Percentiles rank a stretch among this genome's conserved stretches.
These are phyloP conservation scores for Parapristionchus giblindavisi DNA, from an alignment of 2,888 invertebrate genomes.

Conservation along the genomic window DNA sequence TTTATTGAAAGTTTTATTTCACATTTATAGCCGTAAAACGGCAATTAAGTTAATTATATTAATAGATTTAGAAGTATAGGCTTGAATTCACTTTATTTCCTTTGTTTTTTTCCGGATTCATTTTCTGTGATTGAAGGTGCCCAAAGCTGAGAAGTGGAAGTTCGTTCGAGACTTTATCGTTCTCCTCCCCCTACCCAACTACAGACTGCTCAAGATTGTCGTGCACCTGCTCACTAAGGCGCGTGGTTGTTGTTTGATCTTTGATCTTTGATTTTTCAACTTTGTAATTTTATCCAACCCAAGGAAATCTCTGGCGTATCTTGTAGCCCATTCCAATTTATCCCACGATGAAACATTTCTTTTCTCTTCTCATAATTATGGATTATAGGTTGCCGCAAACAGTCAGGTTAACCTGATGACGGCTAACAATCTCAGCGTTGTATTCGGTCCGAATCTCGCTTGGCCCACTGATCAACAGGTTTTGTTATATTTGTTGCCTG, in stretches of 20 bases:
- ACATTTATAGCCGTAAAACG: neutral
- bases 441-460: conserved; percentile 92
- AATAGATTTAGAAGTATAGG: too few relatives aligned
- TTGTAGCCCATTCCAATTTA: neutral
- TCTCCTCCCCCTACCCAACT: conserved; percentile 62
- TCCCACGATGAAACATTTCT: conserved; percentile 2
- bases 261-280: neutral
- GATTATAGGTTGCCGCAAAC: conserved; percentile 72
- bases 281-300: neutral
- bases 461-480: conserved; percentile 76
- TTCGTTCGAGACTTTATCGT: conserved; percentile 60
- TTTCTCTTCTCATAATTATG: neutral
- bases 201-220: conserved; percentile 61
- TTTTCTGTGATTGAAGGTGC: conserved; percentile 12
- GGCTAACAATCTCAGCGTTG: conserved; percentile 88
- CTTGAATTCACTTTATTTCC: too few relatives aligned
- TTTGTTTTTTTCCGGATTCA: neutral
- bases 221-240: conserved; percentile 65
- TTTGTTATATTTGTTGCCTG: neutral
- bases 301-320: too few relatives aligned
- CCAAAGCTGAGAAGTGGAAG: conserved; percentile 56
- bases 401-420: conserved; percentile 88
- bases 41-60: neutral
- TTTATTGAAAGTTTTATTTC: too few relatives aligned
- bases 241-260: neutral